A percentile compares a stretch with the other conserved stretches of the same genome.
Evolutionary conservation across 2,888 invertebrate species (phyloP).

Genomic region (Drosophila dives): DNA sequence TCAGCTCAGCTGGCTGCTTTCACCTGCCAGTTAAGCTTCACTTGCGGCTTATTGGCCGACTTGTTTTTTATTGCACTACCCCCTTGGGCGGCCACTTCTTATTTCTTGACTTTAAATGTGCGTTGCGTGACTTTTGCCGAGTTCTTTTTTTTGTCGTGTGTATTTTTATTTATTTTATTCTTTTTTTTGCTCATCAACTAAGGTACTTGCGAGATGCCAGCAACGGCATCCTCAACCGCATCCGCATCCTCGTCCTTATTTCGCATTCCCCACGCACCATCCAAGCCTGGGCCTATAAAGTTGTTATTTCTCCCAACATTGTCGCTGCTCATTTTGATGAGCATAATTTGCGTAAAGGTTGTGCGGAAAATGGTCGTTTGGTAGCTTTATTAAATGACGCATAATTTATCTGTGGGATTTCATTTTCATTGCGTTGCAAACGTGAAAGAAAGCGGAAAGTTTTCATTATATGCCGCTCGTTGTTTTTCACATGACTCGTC

Average conservation of each 20-base stretch:
- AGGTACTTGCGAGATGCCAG: conserved; percentile 58
- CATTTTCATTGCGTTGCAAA: conserved; percentile 46
- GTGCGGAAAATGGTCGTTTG: conserved; percentile 29
- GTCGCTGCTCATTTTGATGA: conserved; percentile 48
- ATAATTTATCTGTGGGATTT: conserved; percentile 65
- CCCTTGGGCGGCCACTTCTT: not conserved
- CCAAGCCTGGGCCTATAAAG: conserved; percentile 23
- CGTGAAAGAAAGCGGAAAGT: conserved; percentile 31
- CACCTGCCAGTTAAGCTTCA: conserved; percentile 29
- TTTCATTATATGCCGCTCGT: conserved; percentile 26
- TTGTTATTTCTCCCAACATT: conserved; percentile 17
- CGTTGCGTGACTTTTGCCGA: conserved; percentile 67
- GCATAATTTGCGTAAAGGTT: conserved; percentile 63
- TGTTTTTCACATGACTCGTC: conserved; percentile 8
- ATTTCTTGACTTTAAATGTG: conserved; percentile 55
- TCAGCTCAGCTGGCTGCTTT: conserved; percentile 12
- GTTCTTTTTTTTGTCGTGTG: conserved; percentile 8
- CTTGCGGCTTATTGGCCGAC: conserved; percentile 42
- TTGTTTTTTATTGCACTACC: not conserved
- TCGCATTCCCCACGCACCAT: conserved; percentile 2
- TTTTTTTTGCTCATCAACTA: conserved; percentile 56
- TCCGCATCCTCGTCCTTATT: conserved; percentile 21
- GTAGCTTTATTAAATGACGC: conserved; percentile 67
- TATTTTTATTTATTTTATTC: conserved; percentile 23
- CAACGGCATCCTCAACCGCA: conserved; percentile 41